These are phyloP conservation scores for Stenodera caucasica DNA, from an alignment of 2,888 invertebrate species.

Conservation along the genomic window DNA sequence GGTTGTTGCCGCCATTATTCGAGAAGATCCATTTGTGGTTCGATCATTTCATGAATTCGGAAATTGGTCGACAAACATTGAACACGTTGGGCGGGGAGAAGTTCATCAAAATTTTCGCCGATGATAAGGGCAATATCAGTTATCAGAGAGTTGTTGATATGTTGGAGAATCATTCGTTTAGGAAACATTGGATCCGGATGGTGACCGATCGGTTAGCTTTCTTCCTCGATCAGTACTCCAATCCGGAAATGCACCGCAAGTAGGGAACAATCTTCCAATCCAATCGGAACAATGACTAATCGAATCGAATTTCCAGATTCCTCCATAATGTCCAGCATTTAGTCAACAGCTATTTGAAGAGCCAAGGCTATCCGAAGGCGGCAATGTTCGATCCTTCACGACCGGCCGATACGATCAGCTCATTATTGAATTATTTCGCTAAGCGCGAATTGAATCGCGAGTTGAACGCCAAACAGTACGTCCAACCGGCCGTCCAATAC, in stretches of 20 bases:
- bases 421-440: slow-evolving; percentile 68
- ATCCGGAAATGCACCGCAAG: slow-evolving; percentile 75
- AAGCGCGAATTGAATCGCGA: slow-evolving; percentile 72
- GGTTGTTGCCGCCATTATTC: slow-evolving; percentile 71
- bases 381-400: slow-evolving; percentile 69
- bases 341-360: slow-evolving; percentile 73
- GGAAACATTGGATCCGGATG: slow-evolving; percentile 78
- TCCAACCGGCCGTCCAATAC: slow-evolving; percentile 75
- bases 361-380: slow-evolving; percentile 73
- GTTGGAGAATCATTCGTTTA: slow-evolving; percentile 78
- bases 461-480: slow-evolving; percentile 72
- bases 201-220: slow-evolving; percentile 75
- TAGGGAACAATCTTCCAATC: slow-evolving; percentile 48
- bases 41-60: slow-evolving; percentile 79
- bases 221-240: slow-evolving; percentile 72
- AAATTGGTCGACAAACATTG: slow-evolving; percentile 73
- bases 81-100: slow-evolving; percentile 72
- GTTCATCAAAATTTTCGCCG: slow-evolving; percentile 69
- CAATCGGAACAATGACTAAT: background rate
- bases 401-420: slow-evolving; percentile 72
- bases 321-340: slow-evolving; percentile 69
- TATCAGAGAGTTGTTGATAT: slow-evolving; percentile 74
- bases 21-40: slow-evolving; percentile 73
- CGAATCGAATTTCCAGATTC: slow-evolving; percentile 60
- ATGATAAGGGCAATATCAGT: slow-evolving; percentile 69